These are phyloP conservation scores for Enteromius afrohamiltoni DNA, from an alignment of 2,797 vertebrate genomes.

Conservation along the genomic window DNA sequence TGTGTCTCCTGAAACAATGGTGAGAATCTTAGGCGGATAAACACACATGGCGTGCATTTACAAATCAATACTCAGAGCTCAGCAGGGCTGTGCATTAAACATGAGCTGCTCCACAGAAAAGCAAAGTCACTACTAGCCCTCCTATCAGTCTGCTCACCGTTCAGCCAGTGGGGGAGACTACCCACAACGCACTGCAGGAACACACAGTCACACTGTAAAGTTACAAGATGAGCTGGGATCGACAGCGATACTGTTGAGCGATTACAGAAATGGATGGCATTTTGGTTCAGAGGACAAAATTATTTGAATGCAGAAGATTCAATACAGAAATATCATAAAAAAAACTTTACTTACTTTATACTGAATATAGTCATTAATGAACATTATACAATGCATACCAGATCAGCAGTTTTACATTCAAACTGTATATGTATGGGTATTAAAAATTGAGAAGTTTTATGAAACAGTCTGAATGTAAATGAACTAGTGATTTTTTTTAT, in stretches of 20 bases:
- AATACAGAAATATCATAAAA: background rate
- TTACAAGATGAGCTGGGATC: background rate
- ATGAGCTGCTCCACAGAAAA: slow-evolving; percentile 54
- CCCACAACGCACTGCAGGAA: slow-evolving; percentile 18
- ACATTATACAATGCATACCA: background rate
- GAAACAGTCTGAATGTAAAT: background rate
- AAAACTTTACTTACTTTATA: background rate
- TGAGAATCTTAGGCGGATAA: slow-evolving; percentile 53
- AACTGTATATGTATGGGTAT: background rate
- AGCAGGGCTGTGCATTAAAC: slow-evolving; percentile 63
- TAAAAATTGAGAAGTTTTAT: background rate
- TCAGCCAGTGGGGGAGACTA: slow-evolving; percentile 33
- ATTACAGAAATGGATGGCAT: background rate
- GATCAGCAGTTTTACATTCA: background rate
- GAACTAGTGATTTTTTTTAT: background rate
- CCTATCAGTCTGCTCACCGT: slow-evolving; percentile 23
- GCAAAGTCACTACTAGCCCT: slow-evolving; percentile 34
- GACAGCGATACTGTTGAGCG: background rate
- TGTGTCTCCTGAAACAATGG: slow-evolving; percentile 59
- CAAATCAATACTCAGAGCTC: slow-evolving; percentile 65
- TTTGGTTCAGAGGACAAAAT: background rate
- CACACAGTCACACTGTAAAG: background rate
- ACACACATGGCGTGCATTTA: slow-evolving; percentile 66
- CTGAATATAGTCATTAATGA: background rate
- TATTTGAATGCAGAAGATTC: background rate